Conservation (phyloP, 2,113 vertebrate genomes). For the Lepisosteus oculatus region DNA sequence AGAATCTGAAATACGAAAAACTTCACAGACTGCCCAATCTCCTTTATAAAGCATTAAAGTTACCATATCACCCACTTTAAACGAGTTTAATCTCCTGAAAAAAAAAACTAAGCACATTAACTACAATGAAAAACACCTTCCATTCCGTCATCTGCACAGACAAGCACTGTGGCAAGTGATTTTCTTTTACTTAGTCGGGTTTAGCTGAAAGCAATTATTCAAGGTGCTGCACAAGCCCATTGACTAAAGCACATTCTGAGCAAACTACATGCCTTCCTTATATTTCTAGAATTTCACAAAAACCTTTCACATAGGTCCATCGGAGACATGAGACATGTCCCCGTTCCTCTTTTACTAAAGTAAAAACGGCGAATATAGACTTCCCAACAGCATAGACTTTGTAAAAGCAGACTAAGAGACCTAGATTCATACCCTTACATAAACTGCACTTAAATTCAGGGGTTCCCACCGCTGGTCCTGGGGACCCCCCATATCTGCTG, state of each 20-base stretch:
- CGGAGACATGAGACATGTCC: too few species aligned
- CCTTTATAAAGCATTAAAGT: conserved; percentile 5
- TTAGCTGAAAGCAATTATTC: conserved; percentile 35
- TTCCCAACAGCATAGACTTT: too few species aligned
- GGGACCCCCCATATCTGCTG: too few species aligned
- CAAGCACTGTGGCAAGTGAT: conserved; percentile 12
- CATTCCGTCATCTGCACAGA: conserved; percentile 29
- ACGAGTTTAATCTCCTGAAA: conserved; percentile 44
- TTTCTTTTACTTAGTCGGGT: conserved; percentile 28
- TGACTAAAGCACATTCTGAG: conserved; percentile 20
- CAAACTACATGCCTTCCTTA: conserved; percentile 23
- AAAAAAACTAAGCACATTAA: conserved; percentile 41
- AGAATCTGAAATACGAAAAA: too few species aligned
- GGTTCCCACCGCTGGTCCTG: too few species aligned
- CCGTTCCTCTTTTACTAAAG: too few species aligned
- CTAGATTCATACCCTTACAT: too few species aligned
- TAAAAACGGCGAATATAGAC: too few species aligned
- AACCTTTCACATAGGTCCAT: too few species aligned
- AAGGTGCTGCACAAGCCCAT: conserved; percentile 38
- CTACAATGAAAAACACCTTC: conserved; percentile 43
- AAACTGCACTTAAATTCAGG: too few species aligned
- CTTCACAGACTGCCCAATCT: background rate
- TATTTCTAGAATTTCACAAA: background rate
- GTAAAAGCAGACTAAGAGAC: too few species aligned
- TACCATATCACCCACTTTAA: conserved; percentile 30